A percentile compares a stretch with the other conserved stretches of the same genome.
These are phyloP conservation scores for Holacanthella duospinosa DNA, from an alignment of 2,888 invertebrate species.

Conservation along the genomic window DNA sequence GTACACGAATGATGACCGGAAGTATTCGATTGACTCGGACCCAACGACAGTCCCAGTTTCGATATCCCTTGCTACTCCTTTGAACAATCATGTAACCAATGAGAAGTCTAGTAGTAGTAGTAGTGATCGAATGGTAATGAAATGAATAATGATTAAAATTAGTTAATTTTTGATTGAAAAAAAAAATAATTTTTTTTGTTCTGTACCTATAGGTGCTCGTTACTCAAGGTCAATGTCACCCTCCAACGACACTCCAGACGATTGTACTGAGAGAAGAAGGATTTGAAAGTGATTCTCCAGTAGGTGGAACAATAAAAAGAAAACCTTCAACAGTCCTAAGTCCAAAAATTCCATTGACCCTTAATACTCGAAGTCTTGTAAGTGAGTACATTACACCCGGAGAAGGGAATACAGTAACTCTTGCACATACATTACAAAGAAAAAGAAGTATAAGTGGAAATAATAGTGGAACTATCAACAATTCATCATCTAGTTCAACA, in stretches of 20 bases:
- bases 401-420: conserved; percentile 32
- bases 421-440: conserved; percentile 34
- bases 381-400: conserved; percentile 56
- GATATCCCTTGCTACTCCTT: no score
- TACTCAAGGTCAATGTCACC: conserved; percentile 45
- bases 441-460: conserved; percentile 34
- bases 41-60: no score
- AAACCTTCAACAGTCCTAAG: conserved; percentile 72
- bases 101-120: conserved; percentile 39
- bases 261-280: conserved; percentile 50
- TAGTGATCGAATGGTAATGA: conserved; percentile 17
- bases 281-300: conserved; percentile 45
- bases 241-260: conserved; percentile 43
- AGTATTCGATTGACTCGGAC: no score
- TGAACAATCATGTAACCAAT: conserved; percentile 5
- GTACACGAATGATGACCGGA: no score
- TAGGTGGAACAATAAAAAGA: conserved; percentile 63
- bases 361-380: conserved; percentile 69
- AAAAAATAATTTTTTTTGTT: neutral
- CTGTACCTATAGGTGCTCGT: neutral
- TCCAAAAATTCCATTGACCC: conserved; percentile 78
- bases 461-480: conserved; percentile 25
- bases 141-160: neutral
- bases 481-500: conserved; percentile 24
- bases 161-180: neutral